Conservation (phyloP, 2,888 invertebrate species). For the Pilophorus perplexus region DNA sequence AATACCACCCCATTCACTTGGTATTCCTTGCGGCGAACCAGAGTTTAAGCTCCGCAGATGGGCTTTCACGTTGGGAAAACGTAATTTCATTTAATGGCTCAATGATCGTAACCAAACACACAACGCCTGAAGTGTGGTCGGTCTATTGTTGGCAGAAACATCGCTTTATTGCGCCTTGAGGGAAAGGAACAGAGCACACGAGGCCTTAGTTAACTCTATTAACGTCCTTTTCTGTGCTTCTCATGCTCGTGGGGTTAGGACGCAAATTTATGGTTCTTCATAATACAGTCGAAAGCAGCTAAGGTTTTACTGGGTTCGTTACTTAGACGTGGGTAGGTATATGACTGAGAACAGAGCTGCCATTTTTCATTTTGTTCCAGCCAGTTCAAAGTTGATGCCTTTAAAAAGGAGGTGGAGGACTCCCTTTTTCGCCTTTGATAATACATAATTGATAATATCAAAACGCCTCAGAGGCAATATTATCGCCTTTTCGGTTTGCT, state of each 20-base stretch:
- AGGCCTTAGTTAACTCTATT: slow-evolving; percentile 7
- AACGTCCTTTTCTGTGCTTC: not conserved
- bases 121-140: slow-evolving; percentile 2
- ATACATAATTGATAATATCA: no score
- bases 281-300: no score
- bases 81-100: slow-evolving; percentile 22
- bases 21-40: not conserved
- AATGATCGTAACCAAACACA: not conserved
- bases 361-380: no score
- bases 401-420: no score
- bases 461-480: no score
- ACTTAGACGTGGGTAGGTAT: no score
- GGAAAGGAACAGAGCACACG: not conserved
- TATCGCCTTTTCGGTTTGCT: no score
- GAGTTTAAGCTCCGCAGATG: not conserved
- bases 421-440: no score
- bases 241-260: not conserved
- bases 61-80: not conserved
- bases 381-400: no score
- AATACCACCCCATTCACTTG: not conserved
- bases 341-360: no score
- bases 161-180: slow-evolving; percentile 9
- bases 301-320: no score
- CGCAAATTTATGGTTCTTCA: not conserved
- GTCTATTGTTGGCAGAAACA: not conserved